Base-by-base conservation (phyloP, 2,797 vertebrate genomes). In the Lateolabrax maculatus region DNA sequence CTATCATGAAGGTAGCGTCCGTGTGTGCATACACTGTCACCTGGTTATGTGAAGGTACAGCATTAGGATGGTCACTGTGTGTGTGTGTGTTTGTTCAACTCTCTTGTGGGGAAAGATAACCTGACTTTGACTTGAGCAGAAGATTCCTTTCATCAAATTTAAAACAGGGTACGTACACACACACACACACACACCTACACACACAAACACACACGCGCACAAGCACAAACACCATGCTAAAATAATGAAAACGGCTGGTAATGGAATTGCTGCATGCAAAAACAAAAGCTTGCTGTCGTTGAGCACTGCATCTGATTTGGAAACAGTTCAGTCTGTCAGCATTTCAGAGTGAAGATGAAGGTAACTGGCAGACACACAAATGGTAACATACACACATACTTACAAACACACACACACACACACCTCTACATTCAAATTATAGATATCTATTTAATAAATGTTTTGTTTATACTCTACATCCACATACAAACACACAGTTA, bases 241-340 rank as follows among this genome's bases (percentile, higher is more conserved):
- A 93, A 94, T 94, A 95, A 95, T 95, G 94, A 95, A 95, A 95
- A 91, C 85, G 18, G 85, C 91, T 77, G 81, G 78, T 95, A 94
- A 95, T 95, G 94, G 90, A 95, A 95, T 93, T 94, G 94, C 92
- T 93, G 88, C 91, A 94, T 91, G 90, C 88, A 92, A 94, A 95
- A 90, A 90, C 90, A 91, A 88, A 90, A 88, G 92, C 90, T 87
- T 87, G 90, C 81, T 79, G 85, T 80, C 29, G 80, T 84, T 83
- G 83, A 87, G 82, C 63, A 46, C 71, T 88, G 86, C 89, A 91
- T 91, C 86, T 90, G 89, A 93, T 90, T 94, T 93, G 90, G 92
- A 90, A 91, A 83, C 86, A 48, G 87, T 88, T 90, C 89, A 87
- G 91, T 92, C 84, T 71, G 87, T 94, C 93, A 94, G 93, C 93